phyloP scores from a whole-genome alignment of 2,888 invertebrate species.

The Agriopis aurantiaria region DNA sequence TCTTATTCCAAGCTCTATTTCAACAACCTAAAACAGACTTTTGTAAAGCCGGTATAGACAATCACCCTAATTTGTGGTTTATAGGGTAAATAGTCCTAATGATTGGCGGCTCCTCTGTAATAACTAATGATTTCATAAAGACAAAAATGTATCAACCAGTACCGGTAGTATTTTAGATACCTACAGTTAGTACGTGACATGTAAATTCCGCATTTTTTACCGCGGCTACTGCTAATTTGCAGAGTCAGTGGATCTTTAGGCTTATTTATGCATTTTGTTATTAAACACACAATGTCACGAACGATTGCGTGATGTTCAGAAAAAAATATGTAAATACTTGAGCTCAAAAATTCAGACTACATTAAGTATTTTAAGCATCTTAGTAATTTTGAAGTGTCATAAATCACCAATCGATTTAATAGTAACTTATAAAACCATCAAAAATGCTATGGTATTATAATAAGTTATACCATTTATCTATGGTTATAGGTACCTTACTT shows the following conservation, averaged over 20 bases:
- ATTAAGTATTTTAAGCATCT: not conserved
- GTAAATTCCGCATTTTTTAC: slow-evolving; percentile 46
- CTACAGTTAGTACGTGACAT: slow-evolving; percentile 41
- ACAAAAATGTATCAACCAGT: not conserved
- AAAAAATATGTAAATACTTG: slow-evolving; percentile 6
- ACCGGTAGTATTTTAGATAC: slow-evolving; percentile 9
- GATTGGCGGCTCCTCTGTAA: slow-evolving; percentile 50
- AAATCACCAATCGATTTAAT: too few species aligned
- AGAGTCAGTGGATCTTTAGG: slow-evolving; percentile 47
- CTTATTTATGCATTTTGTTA: slow-evolving; percentile 45
- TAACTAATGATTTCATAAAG: slow-evolving; percentile 49
- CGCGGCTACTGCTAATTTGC: slow-evolving; percentile 21
- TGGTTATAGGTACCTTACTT: not conserved
- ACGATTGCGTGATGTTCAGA: slow-evolving; percentile 17
- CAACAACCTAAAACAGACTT: not conserved
- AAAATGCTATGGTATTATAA: too few species aligned
- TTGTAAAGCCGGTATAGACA: slow-evolving; percentile 19
- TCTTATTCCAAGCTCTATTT: not conserved
- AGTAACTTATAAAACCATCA: too few species aligned
- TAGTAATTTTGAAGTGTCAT: too few species aligned
- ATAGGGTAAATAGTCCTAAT: slow-evolving; percentile 49
- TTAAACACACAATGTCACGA: slow-evolving; percentile 44
- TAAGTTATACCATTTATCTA: too few species aligned
- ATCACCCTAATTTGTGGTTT: slow-evolving; percentile 41
- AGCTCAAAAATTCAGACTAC: not conserved